Conservation (phyloP, 2,113 vertebrate genomes). For the Sander vitreus region DNA sequence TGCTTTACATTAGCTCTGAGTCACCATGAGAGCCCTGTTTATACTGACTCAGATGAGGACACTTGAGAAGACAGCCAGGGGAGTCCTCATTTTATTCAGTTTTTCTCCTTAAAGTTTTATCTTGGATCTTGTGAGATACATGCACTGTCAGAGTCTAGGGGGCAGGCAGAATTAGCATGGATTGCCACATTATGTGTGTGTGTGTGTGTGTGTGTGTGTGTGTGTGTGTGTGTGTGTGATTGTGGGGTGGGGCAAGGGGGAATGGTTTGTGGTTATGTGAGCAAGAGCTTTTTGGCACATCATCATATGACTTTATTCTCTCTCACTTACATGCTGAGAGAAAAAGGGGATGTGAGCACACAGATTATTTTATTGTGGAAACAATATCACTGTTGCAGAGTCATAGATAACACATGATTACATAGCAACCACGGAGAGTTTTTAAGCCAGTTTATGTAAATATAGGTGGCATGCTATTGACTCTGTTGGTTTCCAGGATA, state of each 20-base stretch:
- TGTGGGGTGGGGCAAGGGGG: conserved; percentile 19
- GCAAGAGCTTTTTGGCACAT: conserved; percentile 46
- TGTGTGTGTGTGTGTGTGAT: conserved; percentile 8
- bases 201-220: too few relatives aligned
- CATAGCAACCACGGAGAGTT: conserved; percentile 34
- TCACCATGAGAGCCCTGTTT: conserved; percentile 85
- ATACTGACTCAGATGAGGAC: conserved; percentile 71
- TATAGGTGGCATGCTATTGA: conserved; percentile 37
- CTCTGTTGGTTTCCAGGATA: conserved; percentile 36
- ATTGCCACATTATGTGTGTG: not conserved
- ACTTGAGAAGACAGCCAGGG: conserved; percentile 75
- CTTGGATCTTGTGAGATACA: conserved; percentile 32
- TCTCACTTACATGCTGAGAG: conserved; percentile 48
- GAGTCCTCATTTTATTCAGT: conserved; percentile 26
- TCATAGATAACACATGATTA: conserved; percentile 65
- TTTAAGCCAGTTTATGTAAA: conserved; percentile 45
- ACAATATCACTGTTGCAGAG: conserved; percentile 43
- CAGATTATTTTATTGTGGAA: conserved; percentile 50
- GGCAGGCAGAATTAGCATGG: conserved; percentile 5
- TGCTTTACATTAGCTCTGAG: conserved; percentile 89
- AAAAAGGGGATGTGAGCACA: conserved; percentile 43
- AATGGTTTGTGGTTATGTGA: conserved; percentile 47
- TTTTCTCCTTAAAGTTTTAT: conserved; percentile 16
- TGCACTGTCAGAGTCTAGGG: conserved; percentile 12
- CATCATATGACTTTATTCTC: conserved; percentile 63